Base-by-base conservation (phyloP, 2,113 vertebrate genomes). In the Phoxinus phoxinus region DNA sequence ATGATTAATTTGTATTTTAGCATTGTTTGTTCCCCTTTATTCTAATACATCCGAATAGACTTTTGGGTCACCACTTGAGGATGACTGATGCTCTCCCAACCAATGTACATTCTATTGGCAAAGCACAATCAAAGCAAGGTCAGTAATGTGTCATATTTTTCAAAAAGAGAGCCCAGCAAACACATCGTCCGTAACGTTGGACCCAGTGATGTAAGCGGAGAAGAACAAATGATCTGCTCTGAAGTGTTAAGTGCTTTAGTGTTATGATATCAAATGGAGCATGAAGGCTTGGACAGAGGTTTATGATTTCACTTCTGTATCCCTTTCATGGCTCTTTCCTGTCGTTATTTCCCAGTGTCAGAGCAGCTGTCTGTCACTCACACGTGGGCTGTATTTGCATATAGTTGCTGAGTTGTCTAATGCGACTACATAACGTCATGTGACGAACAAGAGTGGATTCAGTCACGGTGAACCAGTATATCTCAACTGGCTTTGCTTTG, bases 241-340 rank as follows among this genome's bases (percentile, higher is more conserved):
- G 90, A 90, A 89, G 86, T 90, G 87, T 87, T 92, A 94, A 94
- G 94, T 94, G 94, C 92, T 89, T 71, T 75, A 79, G 88, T 94
- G 94, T 94, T 95, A 89, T 94, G 91, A 93, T 94, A 93, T 94
- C 92, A 95, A 94, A 94, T 93, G 92, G 93, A 93, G 91, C 91
- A 86, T 90, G 84, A 87, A 93, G 89, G 91, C 90, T 93, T 93
- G 93, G 92, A 93, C 94, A 92, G 92, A 93, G 90, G 91, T 91
- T 93, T 94, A 91, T 90, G 86, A 88, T 95, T 92, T 92, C 91
- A 90, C 90, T 91, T 90, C 88, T 88, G 91, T 93, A 93, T 94
- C 75, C 91, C 91, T 94, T 93, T 92, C 92, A 89, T 88, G 87
- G 84, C 87, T 92, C 90, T 92, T 88, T 92, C 87, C 89, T 89